Evolutionary conservation across 2,797 vertebrate species (phyloP).

Genomic region (Nannoperca obscura): DNA sequence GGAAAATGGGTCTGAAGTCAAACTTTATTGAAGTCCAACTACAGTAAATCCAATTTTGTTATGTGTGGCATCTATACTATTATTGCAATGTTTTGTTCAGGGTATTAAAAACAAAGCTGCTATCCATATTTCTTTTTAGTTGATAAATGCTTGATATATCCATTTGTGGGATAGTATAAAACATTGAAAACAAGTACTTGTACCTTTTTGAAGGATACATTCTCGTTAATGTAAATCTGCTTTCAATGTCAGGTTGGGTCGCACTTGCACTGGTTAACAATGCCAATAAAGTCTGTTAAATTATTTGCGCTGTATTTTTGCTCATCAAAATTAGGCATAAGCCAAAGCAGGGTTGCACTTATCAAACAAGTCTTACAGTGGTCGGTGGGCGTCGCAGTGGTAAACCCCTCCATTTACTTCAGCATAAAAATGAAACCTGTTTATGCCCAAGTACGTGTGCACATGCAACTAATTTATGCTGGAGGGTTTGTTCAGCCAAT

Average conservation of each 20-base stretch:
- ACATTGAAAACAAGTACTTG: constrained; percentile 31
- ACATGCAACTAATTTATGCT: neutral
- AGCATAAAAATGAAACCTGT: neutral
- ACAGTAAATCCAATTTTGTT: constrained; percentile 50
- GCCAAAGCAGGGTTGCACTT: neutral
- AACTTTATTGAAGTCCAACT: constrained; percentile 56
- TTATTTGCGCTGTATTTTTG: neutral
- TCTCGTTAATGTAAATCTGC: constrained; percentile 27
- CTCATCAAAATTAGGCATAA: constrained; percentile 12
- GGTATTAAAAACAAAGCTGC: constrained; percentile 30
- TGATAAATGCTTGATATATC: constrained; percentile 17
- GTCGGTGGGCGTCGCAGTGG: too few relatives aligned
- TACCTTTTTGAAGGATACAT: constrained; percentile 30
- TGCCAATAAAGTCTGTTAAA: constrained; percentile 5
- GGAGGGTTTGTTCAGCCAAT: neutral
- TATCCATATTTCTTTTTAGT: constrained; percentile 8
- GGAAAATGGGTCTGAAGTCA: constrained; percentile 65
- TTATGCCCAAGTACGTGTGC: neutral
- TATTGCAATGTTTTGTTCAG: constrained; percentile 14
- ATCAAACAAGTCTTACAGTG: neutral
- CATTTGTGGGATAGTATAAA: constrained; percentile 12
- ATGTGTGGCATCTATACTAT: constrained; percentile 19
- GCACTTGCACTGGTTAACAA: neutral
- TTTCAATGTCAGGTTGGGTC: constrained; percentile 11
- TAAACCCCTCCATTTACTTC: neutral